These are phyloP conservation scores for Drosophila longiperda DNA, from an alignment of 2,888 invertebrate genomes.

Conservation along the genomic window DNA sequence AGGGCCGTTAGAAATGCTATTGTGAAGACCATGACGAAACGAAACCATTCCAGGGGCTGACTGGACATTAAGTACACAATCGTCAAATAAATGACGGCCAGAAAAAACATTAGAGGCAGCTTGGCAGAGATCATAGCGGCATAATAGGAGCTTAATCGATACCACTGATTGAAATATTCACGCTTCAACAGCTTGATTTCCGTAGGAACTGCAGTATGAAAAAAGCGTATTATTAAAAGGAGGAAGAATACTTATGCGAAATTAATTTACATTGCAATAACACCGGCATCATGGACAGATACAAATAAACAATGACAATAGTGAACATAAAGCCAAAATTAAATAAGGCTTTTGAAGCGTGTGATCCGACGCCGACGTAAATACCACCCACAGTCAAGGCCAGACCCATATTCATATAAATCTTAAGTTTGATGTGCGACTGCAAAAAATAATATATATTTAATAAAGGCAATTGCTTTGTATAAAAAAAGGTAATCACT, in stretches of 20 bases:
- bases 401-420: slow-evolving; percentile 88
- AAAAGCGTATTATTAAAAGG: not conserved
- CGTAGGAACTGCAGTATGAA: slow-evolving; percentile 88
- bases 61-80: slow-evolving; percentile 91
- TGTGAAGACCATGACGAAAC: slow-evolving; percentile 89
- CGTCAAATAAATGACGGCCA: slow-evolving; percentile 88
- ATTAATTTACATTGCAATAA: slow-evolving; percentile 89
- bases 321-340: slow-evolving; percentile 94
- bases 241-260: slow-evolving; percentile 65
- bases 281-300: slow-evolving; percentile 93
- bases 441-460: slow-evolving; percentile 81
- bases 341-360: slow-evolving; percentile 92
- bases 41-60: slow-evolving; percentile 90
- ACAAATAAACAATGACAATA: slow-evolving; percentile 91
- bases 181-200: slow-evolving; percentile 91
- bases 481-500: slow-evolving; percentile 83
- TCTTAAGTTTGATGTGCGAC: slow-evolving; percentile 90
- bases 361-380: slow-evolving; percentile 91
- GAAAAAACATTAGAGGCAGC: slow-evolving; percentile 89
- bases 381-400: slow-evolving; percentile 89
- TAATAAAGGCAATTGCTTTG: not conserved
- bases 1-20: slow-evolving; percentile 90
- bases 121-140: slow-evolving; percentile 89
- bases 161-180: slow-evolving; percentile 95
- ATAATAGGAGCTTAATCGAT: slow-evolving; percentile 91